A percentile compares a stretch with the other conserved stretches of the same genome.
phyloP scores from a whole-genome alignment of 2,113 vertebrate genomes.

The Aegypius monachus region DNA sequence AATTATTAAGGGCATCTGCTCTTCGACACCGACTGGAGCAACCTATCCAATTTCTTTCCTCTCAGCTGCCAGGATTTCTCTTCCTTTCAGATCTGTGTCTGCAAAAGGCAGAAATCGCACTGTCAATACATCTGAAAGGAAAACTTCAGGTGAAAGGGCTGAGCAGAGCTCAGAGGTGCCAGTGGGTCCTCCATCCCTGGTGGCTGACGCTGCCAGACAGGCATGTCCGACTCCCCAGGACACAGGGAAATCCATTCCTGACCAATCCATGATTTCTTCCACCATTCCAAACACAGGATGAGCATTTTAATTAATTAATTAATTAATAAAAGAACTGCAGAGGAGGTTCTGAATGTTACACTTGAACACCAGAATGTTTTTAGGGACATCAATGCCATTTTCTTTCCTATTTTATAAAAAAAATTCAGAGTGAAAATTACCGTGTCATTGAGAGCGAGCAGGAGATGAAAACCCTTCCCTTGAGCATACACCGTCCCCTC shows the following conservation, averaged over 20 bases:
- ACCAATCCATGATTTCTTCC: not conserved
- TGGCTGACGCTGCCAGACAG: accelerated
- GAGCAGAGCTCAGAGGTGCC: not conserved
- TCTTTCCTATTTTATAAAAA: not conserved
- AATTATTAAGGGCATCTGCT: not conserved
- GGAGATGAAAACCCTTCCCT: not conserved
- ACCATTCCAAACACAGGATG: not conserved
- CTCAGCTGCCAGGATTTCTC: not conserved
- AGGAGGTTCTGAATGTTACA: not conserved
- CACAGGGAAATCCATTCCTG: not conserved
- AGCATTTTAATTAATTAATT: not conserved
- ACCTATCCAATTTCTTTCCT: not conserved
- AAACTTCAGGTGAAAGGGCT: not conserved
- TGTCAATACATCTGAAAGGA: not conserved
- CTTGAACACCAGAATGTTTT: not conserved
- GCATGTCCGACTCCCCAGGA: not conserved
- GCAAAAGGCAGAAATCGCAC: not conserved
- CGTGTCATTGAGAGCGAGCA: accelerated
- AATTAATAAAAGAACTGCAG: not conserved
- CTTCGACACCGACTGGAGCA: not conserved
- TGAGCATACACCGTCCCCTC: not conserved
- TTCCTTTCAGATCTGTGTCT: not conserved
- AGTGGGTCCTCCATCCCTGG: no score
- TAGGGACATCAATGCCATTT: not conserved
- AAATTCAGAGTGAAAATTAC: not conserved